phyloP scores from a whole-genome alignment of 2,113 vertebrate species.

The Perca schrenkii region DNA sequence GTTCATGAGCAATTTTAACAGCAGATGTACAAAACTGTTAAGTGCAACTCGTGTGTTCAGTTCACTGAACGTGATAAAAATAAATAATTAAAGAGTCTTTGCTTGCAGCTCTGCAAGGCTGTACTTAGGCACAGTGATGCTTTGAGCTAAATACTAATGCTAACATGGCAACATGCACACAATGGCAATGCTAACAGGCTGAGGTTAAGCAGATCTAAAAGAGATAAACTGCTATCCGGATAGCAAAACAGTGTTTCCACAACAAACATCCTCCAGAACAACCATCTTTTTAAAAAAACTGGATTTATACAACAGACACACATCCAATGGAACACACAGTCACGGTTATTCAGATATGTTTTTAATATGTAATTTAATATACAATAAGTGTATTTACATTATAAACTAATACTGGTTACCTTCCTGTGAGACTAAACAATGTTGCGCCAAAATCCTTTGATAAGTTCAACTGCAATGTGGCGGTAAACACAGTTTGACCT shows the following conservation, averaged over 20 bases:
- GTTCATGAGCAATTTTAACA: too few relatives aligned
- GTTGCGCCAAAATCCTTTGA: slow-evolving; percentile 12
- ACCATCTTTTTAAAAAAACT: neutral
- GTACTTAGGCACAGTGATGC: too few relatives aligned
- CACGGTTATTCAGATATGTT: slow-evolving; percentile 43
- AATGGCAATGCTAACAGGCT: too few relatives aligned
- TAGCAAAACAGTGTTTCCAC: neutral
- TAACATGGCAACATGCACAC: too few relatives aligned
- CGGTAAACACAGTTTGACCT: slow-evolving; percentile 51
- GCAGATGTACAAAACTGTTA: too few relatives aligned
- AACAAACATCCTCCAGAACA: neutral
- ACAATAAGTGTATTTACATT: slow-evolving; percentile 60
- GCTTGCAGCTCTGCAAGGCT: too few relatives aligned
- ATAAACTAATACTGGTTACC: slow-evolving; percentile 21
- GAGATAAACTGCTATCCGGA: too few relatives aligned
- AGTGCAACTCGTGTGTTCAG: too few relatives aligned
- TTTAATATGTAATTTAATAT: slow-evolving; percentile 58
- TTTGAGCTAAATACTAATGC: too few relatives aligned
- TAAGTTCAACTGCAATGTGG: slow-evolving; percentile 9
- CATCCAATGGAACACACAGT: slow-evolving; percentile 7
- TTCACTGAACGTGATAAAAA: too few relatives aligned
- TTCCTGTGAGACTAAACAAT: slow-evolving; percentile 13
- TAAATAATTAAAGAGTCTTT: too few relatives aligned
- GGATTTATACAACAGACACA: neutral
- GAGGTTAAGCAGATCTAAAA: too few relatives aligned